Evolutionary conservation across 2,113 vertebrate genomes (phyloP), one percentile per base, ranked within the genome.

Genomic region (Tilapia sparmanii): DNA sequence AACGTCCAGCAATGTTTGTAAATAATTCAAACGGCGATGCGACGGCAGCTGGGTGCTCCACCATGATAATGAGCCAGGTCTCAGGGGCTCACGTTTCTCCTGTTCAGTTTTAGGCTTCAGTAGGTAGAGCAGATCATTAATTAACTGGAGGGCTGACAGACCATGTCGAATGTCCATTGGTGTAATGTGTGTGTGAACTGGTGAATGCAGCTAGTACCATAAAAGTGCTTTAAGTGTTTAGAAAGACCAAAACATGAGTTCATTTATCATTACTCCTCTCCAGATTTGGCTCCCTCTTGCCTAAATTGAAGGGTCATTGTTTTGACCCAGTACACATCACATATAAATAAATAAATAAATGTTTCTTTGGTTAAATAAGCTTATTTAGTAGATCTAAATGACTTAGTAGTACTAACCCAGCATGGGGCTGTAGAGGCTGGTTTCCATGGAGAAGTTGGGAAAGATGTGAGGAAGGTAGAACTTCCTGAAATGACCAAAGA

Each of bases 401-500:
- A 10, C 4, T 53, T 35, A 1, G 24, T 10, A 55, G 12, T 40
- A 93, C 97, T 96, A 96, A 99, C 99, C 99, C 93, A 99, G 96
- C 94, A 98, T 96, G 90, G 99, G 99, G 89, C 94, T 98, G 96
- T 98, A 99, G 83, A 99, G 97, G 95, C 97, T 99, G 90, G 97
- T 98, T 91, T 99, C 98, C 94, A 97, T 98, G 94, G 98, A 98
- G 90, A 99, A 98, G 94, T 98, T 99, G 90, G 99, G 98, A 82
- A 99, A 99, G 96, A 99, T 99, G 94, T 98, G 98, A 96, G 98
- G 98, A 95, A 99, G 97, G 92, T 99, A 99, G 95, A 98, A 99
- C 96, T 99, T 99, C 96, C 98, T 98, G 96, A 99, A 99, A 96
- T 99, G 97, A 92, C 96, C 97, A 93, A 99, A 99, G 87, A 99